phyloP scores from a whole-genome alignment of 2,797 vertebrate species.

The Thalassophryne amazonica region DNA sequence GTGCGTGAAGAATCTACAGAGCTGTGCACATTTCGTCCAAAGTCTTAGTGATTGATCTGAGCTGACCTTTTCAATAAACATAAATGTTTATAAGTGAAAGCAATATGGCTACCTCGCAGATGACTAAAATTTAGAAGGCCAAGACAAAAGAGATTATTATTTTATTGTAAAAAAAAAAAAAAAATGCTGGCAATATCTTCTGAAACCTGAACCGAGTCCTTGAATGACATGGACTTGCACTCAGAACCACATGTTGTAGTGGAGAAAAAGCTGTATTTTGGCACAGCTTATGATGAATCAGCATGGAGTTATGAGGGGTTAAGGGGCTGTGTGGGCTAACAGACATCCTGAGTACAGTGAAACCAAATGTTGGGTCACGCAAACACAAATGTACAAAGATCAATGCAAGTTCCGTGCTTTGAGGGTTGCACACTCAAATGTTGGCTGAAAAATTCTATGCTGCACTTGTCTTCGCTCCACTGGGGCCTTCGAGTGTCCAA shows the following conservation, averaged over 20 bases:
- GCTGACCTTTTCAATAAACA: conserved; percentile 5
- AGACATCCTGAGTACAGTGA: not conserved
- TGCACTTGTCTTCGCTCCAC: not conserved
- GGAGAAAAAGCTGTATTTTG: not conserved
- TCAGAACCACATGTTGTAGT: conserved; percentile 35
- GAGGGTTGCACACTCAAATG: not conserved
- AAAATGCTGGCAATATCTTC: conserved; percentile 18
- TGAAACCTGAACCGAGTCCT: conserved; percentile 8
- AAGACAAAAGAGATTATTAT: not conserved
- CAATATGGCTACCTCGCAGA: not conserved
- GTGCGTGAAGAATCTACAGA: no score
- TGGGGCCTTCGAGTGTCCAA: not conserved
- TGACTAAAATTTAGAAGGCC: not conserved
- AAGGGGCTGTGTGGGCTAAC: not conserved
- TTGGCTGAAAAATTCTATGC: not conserved
- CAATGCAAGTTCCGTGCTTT: not conserved
- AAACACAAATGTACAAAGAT: not conserved
- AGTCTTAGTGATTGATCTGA: not conserved
- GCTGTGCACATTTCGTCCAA: no score
- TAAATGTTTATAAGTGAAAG: not conserved
- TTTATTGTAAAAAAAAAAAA: no score
- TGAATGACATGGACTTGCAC: not conserved
- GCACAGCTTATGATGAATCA: conserved; percentile 32
- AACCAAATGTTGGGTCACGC: not conserved
- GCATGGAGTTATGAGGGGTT: not conserved